Evolutionary conservation across 2,113 vertebrate genomes (phyloP).

Genomic region (Apeltes quadracus): DNA sequence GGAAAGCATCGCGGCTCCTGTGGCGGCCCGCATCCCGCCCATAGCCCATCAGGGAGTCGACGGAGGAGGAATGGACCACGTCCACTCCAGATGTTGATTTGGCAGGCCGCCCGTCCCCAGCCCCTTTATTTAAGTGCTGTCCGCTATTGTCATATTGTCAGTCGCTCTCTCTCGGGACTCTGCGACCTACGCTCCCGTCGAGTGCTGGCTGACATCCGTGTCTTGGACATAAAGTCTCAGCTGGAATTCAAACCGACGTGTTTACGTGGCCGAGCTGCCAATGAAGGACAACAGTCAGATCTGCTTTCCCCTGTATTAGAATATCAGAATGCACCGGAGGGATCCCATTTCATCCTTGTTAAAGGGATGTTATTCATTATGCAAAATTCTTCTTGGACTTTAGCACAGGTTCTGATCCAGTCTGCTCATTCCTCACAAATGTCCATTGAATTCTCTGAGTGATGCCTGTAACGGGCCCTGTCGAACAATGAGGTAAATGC

Average conservation of each 20-base stretch:
- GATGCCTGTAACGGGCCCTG: not conserved
- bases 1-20: constrained; percentile 11
- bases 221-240: not conserved
- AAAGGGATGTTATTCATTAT: constrained; percentile 7
- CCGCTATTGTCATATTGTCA: constrained; percentile 14
- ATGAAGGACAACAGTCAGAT: not conserved
- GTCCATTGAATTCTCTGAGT: not conserved
- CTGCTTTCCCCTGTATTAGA: not conserved
- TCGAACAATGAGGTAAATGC: not conserved
- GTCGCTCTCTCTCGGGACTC: constrained; percentile 12
- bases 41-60: constrained; percentile 17
- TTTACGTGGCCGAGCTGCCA: not conserved
- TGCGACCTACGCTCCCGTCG: constrained; percentile 17
- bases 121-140: constrained; percentile 22
- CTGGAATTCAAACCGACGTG: not conserved
- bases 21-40: too few species aligned
- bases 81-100: constrained; percentile 1
- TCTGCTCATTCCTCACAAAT: not conserved
- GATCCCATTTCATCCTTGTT: not conserved
- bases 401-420: not conserved
- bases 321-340: not conserved
- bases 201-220: constrained; percentile 26
- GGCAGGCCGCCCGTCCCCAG: constrained; percentile 5
- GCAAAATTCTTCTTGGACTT: not conserved
- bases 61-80: not conserved